Conservation (phyloP, 1,140 invertebrate genomes). For the Archegozetes longisetosus region DNA sequence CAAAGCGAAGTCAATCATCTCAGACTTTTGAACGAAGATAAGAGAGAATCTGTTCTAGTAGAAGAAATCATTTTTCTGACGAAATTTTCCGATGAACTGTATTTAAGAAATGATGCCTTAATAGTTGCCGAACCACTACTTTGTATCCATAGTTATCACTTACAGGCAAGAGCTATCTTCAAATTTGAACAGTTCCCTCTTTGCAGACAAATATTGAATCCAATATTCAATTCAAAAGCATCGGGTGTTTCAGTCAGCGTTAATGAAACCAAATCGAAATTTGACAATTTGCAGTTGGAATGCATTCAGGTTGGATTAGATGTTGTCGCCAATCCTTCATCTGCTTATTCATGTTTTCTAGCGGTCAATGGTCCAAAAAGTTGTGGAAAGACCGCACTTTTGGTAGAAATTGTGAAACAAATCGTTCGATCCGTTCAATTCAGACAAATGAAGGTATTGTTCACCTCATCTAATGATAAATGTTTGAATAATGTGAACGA, state of each 20-base stretch:
- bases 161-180: background rate
- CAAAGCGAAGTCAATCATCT: background rate
- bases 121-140: background rate
- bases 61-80: background rate
- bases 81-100: background rate
- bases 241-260: background rate
- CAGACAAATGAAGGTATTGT: background rate
- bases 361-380: background rate
- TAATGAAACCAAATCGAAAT: background rate
- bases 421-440: background rate
- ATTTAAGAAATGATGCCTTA: background rate
- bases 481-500: background rate
- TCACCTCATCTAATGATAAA: background rate
- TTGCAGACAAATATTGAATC: background rate
- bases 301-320: background rate
- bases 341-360: background rate
- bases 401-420: background rate
- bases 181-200: background rate
- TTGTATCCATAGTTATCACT: background rate
- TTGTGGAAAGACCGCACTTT: background rate
- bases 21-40: background rate
- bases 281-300: background rate
- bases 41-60: background rate
- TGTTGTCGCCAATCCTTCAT: background rate
- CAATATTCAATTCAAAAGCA: background rate